Evolutionary conservation across 1,140 invertebrate genomes (phyloP), one percentile per base, ranked within the genome.

Genomic region (Ganaspis sp.): DNA sequence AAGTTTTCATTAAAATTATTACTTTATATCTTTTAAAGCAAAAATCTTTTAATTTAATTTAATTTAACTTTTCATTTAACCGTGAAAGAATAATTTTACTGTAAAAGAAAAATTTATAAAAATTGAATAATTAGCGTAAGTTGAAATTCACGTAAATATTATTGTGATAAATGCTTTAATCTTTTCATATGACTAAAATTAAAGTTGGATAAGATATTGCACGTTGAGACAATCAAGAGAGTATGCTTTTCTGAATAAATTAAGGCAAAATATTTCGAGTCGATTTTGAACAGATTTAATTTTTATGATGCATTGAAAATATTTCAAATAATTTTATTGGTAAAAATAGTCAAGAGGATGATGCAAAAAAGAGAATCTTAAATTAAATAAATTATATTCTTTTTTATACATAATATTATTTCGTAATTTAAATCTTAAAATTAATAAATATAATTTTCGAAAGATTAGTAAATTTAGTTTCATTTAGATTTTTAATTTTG

Each of bases 181-280:
- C 45, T 49, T 15, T 49, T 17, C 45, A n/a, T 17, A 49, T n/a
- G 45, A n/a, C n/a, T 49, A 49, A 49, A 49, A 45, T 45, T 45
- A 15, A 45, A 49, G n/a, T 49, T 49, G 45, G 45, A 49, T 49
- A n/a, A 49, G 45, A 49, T 49, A 49, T 49, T 49, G 45, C 45
- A 49, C 5, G 45, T 49, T n/a, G 17, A 49, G 17, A n/a, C 45
- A 49, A 49, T 49, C 1, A 49, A 17, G 3, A 40, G 9, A 9
- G 4, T 40, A 11, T 49, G n/a, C 17, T 1, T 45, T 45, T 45
- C 3, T 45, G 40, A 45, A 45, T 15, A 15, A 17, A 49, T 17
- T 8, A n/a, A n/a, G 8, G 17, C 9, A 15, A 49, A 49, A 49
- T 45, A 45, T n/a, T 12, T 45, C 12, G 12, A 15, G 42, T 15